Evolutionary conservation across 2,113 vertebrate species (phyloP).

Genomic region (Sander lucioperca): DNA sequence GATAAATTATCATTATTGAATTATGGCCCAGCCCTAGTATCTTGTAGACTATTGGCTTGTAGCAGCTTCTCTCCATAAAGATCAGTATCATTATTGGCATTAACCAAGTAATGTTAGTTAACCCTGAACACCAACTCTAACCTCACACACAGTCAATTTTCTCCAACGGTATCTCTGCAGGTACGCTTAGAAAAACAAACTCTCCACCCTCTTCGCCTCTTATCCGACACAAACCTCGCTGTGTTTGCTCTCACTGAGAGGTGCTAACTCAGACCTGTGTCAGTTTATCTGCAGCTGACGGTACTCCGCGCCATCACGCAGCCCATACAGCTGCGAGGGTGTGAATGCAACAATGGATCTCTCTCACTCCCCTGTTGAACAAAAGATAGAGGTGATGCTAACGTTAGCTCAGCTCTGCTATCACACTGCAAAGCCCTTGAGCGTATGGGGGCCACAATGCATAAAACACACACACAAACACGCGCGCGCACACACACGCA

Average conservation of each 20-base stretch:
- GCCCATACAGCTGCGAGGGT: conserved; percentile 8
- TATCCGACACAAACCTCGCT: conserved; percentile 8
- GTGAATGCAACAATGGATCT: conserved; percentile 48
- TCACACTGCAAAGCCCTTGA: conserved; percentile 62
- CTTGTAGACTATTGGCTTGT: not conserved
- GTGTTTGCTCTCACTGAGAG: conserved; percentile 52
- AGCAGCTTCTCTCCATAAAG: not conserved
- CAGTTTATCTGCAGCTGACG: conserved; percentile 60
- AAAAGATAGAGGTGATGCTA: conserved; percentile 64
- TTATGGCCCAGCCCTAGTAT: no score
- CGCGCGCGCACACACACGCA: conserved; percentile 47
- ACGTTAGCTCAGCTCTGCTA: conserved; percentile 60
- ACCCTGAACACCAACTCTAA: not conserved
- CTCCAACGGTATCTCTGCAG: conserved; percentile 11
- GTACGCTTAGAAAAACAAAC: conserved; percentile 45
- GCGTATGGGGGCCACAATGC: conserved; percentile 59
- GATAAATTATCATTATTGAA: not conserved
- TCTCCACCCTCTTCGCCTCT: conserved; percentile 6
- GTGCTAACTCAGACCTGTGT: conserved; percentile 45
- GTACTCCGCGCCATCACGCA: conserved; percentile 24
- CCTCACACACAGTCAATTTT: not conserved
- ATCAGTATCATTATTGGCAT: not conserved
- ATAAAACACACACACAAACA: conserved; percentile 45
- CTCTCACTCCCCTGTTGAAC: conserved; percentile 53
- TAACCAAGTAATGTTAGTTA: not conserved